These are phyloP conservation scores for Paralvinella palmiformis DNA, from an alignment of 1,140 invertebrate species.

Conservation along the genomic window DNA sequence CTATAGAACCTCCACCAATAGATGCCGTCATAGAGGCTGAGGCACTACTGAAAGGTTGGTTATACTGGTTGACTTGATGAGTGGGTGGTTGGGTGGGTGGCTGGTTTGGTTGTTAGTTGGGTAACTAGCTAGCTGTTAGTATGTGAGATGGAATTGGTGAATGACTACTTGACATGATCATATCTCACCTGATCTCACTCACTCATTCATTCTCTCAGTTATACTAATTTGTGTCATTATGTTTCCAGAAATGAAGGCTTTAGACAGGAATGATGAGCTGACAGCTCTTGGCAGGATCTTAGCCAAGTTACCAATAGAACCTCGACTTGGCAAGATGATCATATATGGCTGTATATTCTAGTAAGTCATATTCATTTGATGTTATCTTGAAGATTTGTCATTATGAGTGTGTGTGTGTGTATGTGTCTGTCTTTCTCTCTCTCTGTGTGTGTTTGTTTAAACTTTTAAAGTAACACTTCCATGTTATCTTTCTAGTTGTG, in stretches of 20 bases:
- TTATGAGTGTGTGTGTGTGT: too few species aligned
- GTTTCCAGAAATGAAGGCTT: constrained; percentile 51
- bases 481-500: constrained; percentile 55
- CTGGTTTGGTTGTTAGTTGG: too few species aligned
- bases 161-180: too few species aligned
- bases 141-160: too few species aligned
- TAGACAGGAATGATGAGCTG: constrained; percentile 52
- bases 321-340: constrained; percentile 53
- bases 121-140: too few species aligned
- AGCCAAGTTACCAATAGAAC: constrained; percentile 53
- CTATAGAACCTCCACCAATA: constrained; percentile 54
- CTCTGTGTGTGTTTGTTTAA: too few species aligned
- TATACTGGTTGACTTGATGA: too few species aligned
- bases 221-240: not conserved
- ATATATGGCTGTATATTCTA: constrained; percentile 50
- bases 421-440: too few species aligned
- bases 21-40: constrained; percentile 55
- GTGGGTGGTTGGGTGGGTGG: too few species aligned
- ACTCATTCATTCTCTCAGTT: not conserved
- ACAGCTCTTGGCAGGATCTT: constrained; percentile 52
- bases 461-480: not conserved
- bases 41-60: constrained; percentile 46
- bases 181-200: too few species aligned
- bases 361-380: constrained; percentile 27
- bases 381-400: not conserved